Evolutionary conservation across 2,113 vertebrate species (phyloP), one percentile per base, ranked within the genome.

Genomic region (Miniopterus natalensis): DNA sequence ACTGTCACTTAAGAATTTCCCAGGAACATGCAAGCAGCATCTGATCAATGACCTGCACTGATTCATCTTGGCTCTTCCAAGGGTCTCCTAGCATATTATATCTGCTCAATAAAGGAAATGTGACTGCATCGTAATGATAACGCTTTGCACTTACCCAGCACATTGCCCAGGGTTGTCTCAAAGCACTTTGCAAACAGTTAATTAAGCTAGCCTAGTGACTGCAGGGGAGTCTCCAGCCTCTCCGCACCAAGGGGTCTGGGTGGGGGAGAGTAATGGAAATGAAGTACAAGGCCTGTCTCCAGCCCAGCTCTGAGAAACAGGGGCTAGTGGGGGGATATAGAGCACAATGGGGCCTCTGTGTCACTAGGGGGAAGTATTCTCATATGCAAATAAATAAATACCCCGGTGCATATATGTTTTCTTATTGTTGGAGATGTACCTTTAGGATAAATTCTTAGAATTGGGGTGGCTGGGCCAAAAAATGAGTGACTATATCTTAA

Each of bases 121-220:
- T 40, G 77, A 61, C 87, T 85, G 88, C 77, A 87, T 90, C 66
- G 53, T 95, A 83, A 97, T 74, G 94, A 95, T 90, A 90, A 95
- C 93, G 93, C 90, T 88, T 90, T 53, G 8, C 65, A 80, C 86
- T 95, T 87, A 88, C 36, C 87, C 92, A 92, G 88, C 36, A 40
- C 73, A 84, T 88, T 90, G 95, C 95, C 87, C 92, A 66, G 71
- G 74, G 88, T 77, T 78, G 81, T 95, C 96, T 96, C 88, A 75
- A 75, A 97, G 97, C 94, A 88, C 95, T 94, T 94, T 49, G 88
- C 75, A 96, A 97, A 93, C 94, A 87, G 75, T 95, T 97, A 97
- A 96, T 98, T 97, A 94, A 97, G 87, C 95, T 71, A 83, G 85
- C 79, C 75, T 80, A 90, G 75, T 68, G 84, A 88, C 85, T 92